Percentiles rank a stretch among this genome's conserved stretches.
phyloP scores from a whole-genome alignment of 2,797 vertebrate species.

The Crax fasciolata region DNA sequence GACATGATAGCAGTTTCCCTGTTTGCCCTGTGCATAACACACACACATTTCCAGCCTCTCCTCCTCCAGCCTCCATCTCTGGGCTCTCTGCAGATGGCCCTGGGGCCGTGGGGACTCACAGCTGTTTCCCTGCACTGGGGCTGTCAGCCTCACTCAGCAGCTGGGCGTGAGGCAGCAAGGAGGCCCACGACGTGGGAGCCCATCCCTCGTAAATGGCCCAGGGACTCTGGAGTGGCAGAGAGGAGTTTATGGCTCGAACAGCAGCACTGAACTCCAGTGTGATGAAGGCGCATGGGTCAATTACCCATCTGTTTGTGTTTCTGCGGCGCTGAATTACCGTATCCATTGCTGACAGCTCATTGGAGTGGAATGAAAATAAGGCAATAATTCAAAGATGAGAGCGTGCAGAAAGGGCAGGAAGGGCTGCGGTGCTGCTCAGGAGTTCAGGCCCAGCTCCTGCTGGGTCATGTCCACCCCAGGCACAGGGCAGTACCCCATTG shows the following conservation, averaged over 20 bases:
- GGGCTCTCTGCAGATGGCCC: background rate
- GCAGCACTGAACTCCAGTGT: slow-evolving; percentile 60
- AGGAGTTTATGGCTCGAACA: slow-evolving; percentile 66
- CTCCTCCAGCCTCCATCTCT: background rate
- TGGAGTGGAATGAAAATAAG: slow-evolving; percentile 81
- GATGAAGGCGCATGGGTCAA: slow-evolving; percentile 79
- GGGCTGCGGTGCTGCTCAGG: slow-evolving; percentile 75
- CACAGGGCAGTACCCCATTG: slow-evolving; percentile 14
- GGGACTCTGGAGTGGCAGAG: slow-evolving; percentile 65
- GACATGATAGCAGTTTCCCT: background rate
- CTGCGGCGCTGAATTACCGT: slow-evolving; percentile 73
- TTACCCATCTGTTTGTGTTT: slow-evolving; percentile 84
- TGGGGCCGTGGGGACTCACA: slow-evolving; percentile 24
- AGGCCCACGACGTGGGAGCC: background rate
- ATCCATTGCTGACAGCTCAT: slow-evolving; percentile 78
- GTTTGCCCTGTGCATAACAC: background rate
- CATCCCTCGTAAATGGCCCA: slow-evolving; percentile 13
- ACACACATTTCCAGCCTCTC: background rate
- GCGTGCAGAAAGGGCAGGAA: slow-evolving; percentile 70
- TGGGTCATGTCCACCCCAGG: slow-evolving; percentile 49
- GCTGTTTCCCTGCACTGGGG: slow-evolving; percentile 64
- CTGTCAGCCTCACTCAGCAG: slow-evolving; percentile 67
- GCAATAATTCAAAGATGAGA: slow-evolving; percentile 77
- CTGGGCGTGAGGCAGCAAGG: background rate
- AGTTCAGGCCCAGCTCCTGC: slow-evolving; percentile 61